phyloP scores from a whole-genome alignment of 2,113 vertebrate genomes.

The Hydrolagus affinis region DNA sequence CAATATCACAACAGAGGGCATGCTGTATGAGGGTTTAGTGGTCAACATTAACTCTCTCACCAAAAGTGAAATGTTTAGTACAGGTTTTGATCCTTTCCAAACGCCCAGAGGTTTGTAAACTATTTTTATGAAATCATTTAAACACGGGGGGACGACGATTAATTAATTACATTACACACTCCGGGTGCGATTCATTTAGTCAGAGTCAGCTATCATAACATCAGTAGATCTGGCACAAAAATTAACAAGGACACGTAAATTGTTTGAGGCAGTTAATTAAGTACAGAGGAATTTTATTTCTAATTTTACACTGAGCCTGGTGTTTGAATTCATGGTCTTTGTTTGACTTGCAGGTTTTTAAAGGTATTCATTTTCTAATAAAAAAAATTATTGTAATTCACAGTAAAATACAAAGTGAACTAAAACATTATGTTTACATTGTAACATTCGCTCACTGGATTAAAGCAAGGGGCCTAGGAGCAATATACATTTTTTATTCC shows the following conservation, averaged over 20 bases:
- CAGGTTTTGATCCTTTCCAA: not conserved
- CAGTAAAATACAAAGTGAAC: slow-evolving; percentile 4
- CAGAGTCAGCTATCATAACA: slow-evolving; percentile 11
- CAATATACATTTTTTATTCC: not conserved
- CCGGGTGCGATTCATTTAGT: slow-evolving; percentile 8
- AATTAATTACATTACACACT: slow-evolving; percentile 20
- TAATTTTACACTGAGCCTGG: not conserved
- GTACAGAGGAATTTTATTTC: slow-evolving; percentile 3
- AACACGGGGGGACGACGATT: slow-evolving; percentile 8
- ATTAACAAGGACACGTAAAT: not conserved
- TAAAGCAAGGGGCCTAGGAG: not conserved
- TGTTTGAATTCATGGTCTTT: not conserved
- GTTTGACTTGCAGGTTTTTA: not conserved
- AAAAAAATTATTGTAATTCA: not conserved
- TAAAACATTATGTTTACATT: not conserved
- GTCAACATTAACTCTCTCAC: not conserved
- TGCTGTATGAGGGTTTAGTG: not conserved
- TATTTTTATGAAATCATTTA: not conserved
- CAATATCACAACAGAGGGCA: not conserved
- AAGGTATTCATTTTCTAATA: not conserved
- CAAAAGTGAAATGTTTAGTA: not conserved
- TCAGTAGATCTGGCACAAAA: not conserved
- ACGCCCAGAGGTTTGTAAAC: not conserved
- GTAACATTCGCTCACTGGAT: too few species aligned
- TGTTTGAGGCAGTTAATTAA: slow-evolving; percentile 20